Evolutionary conservation across 2,888 invertebrate species (phyloP), one percentile per base, ranked within the genome.

Genomic region (Sphinx pinastri): DNA sequence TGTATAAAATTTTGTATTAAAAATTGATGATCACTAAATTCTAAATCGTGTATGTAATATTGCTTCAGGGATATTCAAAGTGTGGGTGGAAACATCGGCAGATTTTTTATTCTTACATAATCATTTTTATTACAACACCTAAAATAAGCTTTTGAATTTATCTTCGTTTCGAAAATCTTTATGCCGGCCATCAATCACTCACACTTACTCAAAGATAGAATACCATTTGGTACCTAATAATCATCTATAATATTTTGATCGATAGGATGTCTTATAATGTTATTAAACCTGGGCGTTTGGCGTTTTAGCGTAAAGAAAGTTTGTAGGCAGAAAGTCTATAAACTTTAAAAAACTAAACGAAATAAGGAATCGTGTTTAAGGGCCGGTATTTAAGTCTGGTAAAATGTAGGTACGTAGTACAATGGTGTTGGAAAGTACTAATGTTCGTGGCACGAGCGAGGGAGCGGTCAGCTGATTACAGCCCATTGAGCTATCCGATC

Each of bases 391-490:
- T 19, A 19, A 13, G 63, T 49, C 7, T 12, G n/a, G 16, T 63
- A 25, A 47, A 38, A 38, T 1, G 38, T 38, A 38, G 38, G 2
- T 38, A 38, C 2, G 6, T 38, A 38, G 38, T 57, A 57, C 57
- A 57, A 31, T 57, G 12, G 25, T 19, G 49, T 63, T 63, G 63
- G 63, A 63, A 63, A 63, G 63, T 63, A 16, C n/a, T n/a, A 19
- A 49, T 63, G 63, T 16, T 63, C 49, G 19, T 25, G 63, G 49
- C 63, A 49, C 63, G 49, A 63, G 63, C 31, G 38, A 38, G 31
- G 63, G 49, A 63, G 63, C 63, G 63, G 63, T 49, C 63, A 49
- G 19, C 63, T 63, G 63, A 63, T 63, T 63, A 14, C 19, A 49
- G 63, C 12, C 63, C 63, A 63, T 47, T 49, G 13, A 49, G 13